Base-by-base conservation (phyloP, 2,888 invertebrate species). In the Elysia crispata region DNA sequence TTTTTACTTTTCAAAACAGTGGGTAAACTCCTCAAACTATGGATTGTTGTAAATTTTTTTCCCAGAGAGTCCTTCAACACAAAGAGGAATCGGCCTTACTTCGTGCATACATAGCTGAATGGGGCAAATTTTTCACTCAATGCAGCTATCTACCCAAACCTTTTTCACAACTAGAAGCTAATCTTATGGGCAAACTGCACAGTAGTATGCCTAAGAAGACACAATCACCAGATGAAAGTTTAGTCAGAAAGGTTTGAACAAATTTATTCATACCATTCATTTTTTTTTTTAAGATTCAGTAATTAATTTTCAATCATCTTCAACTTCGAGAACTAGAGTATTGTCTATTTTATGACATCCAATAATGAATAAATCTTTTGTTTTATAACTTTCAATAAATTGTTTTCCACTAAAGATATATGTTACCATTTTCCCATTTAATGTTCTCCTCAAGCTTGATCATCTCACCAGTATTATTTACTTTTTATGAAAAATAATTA, bases 111-210 rank as follows among this genome's bases (percentile, higher is more conserved):
- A 99, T 99, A 87, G 95, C 96, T 8, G 99, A 99, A 93, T 99
- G 99, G 99, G 95, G 97, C 74, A 98, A 97, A 91, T 99, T 98
- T 93, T 98, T 98, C 91, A 97, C 97, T 5, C 99, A 99, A 92
- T 98, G 98, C 92, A 96, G 97, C 92, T 99, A 98, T 93, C 94
- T 99, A 89, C 98, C 98, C 0, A 96, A 97, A 86, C 98, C 98
- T 25, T 99, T 99, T 93, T 95, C 96, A 81, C 97, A 97, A 91
- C 93, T 99, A 86, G 98, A 98, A 93, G 95, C 95, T 85, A 95
- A 96, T 79, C 94, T 98, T 62, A 95, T 95, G 79, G 95, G 95
- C 30, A 96, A 95, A 91, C 93, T 93, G 81, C 91, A 90, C 83
- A 93, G 94, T 89, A 94, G 94, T 64, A 87, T 91, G 77, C 91